Evolutionary conservation across 2,888 invertebrate species (phyloP).

Genomic region (Heliconius cydno): DNA sequence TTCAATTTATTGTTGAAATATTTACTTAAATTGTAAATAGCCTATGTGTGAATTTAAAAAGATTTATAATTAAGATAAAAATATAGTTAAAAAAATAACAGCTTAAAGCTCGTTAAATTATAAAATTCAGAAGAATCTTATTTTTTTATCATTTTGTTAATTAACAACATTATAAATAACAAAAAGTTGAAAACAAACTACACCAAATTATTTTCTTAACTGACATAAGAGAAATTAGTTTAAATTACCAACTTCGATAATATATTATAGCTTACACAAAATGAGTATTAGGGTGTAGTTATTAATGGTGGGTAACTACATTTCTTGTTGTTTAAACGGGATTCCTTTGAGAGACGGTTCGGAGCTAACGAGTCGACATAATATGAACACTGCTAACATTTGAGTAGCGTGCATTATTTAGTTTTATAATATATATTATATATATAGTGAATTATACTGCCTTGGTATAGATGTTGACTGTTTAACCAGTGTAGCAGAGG

Average conservation of each 20-base stretch:
- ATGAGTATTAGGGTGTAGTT: slow-evolving; percentile 23
- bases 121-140: too few species aligned
- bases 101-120: too few species aligned
- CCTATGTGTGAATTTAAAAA: too few species aligned
- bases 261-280: slow-evolving; percentile 15
- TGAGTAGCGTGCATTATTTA: slow-evolving; percentile 19
- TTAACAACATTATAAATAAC: not conserved
- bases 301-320: slow-evolving; percentile 37
- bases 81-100: too few species aligned
- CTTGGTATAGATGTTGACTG: not conserved
- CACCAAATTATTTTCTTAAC: not conserved
- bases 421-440: not conserved
- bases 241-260: slow-evolving; percentile 28
- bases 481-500: too few species aligned
- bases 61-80: too few species aligned
- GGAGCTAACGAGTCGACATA: slow-evolving; percentile 40
- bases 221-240: not conserved
- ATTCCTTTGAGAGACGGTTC: slow-evolving; percentile 40
- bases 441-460: not conserved
- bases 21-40: too few species aligned
- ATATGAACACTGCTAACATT: slow-evolving; percentile 38
- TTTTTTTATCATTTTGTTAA: too few species aligned
- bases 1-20: too few species aligned
- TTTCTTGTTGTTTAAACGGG: slow-evolving; percentile 49
- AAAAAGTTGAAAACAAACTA: not conserved